These are phyloP conservation scores for Drosophila longiperda DNA, from an alignment of 2,888 invertebrate species.

Conservation along the genomic window DNA sequence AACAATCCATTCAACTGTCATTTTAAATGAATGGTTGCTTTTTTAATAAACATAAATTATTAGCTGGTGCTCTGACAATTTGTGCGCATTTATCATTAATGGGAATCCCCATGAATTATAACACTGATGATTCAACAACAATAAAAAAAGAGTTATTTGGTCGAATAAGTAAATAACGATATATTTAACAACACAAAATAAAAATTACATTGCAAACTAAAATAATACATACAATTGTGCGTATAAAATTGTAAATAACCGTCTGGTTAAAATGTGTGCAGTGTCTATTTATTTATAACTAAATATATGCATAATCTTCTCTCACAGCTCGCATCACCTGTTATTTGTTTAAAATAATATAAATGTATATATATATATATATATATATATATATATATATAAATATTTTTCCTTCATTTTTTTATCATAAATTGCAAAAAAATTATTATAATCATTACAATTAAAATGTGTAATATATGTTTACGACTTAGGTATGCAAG, in stretches of 20 bases:
- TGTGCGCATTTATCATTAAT: background rate
- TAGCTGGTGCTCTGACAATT: background rate
- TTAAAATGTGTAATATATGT: constrained; percentile 44
- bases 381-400: constrained; percentile 25
- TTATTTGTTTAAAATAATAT: constrained; percentile 41
- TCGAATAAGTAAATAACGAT: constrained; percentile 82
- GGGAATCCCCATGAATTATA: background rate
- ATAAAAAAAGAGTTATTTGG: constrained; percentile 47
- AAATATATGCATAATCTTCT: constrained; percentile 34
- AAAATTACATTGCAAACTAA: constrained; percentile 77
- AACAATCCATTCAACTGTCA: background rate
- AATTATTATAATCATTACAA: constrained; percentile 32
- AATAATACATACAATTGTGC: constrained; percentile 77
- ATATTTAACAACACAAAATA: constrained; percentile 82
- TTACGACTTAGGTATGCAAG: constrained; percentile 71
- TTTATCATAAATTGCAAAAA: constrained; percentile 46
- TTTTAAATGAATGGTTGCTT: background rate
- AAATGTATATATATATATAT: constrained; percentile 28
- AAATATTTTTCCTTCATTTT: background rate
- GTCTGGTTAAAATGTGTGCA: constrained; percentile 22
- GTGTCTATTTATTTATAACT: constrained; percentile 38
- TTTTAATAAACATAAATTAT: constrained; percentile 11
- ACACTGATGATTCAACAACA: background rate
- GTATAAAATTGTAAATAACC: constrained; percentile 53
- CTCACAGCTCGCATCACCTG: background rate